Conservation (phyloP, 2,888 invertebrate genomes). For the Machimus rusticus region DNA sequence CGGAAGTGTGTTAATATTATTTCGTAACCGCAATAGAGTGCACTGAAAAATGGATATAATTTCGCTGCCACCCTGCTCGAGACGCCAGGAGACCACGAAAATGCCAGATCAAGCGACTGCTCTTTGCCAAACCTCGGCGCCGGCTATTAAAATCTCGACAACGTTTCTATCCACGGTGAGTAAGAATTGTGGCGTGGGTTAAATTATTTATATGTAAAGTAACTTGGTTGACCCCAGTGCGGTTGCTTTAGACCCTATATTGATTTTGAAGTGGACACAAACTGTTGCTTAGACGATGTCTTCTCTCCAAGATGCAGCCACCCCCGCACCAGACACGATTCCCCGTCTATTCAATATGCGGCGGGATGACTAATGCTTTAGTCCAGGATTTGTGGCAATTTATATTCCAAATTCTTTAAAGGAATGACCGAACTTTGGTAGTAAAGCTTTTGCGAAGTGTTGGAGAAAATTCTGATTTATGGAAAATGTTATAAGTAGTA, state of each 20-base stretch:
- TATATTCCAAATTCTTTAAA: background rate
- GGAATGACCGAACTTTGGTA: background rate
- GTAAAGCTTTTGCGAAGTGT: background rate
- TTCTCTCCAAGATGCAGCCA: background rate
- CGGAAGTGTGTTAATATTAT: conserved; percentile 19
- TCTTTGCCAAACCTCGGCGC: conserved; percentile 47
- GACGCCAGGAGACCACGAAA: conserved; percentile 47
- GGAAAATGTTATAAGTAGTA: background rate
- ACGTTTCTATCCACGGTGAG: conserved; percentile 50
- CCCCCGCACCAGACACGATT: background rate
- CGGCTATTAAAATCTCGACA: conserved; percentile 50
- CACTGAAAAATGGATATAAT: conserved; percentile 49
- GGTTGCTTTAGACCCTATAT: background rate
- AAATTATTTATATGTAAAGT: background rate
- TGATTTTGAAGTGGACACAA: background rate
- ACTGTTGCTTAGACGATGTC: background rate
- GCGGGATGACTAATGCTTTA: background rate
- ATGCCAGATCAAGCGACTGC: conserved; percentile 40
- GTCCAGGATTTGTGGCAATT: background rate
- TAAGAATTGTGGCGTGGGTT: background rate
- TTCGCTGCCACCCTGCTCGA: conserved; percentile 49
- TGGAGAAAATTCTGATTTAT: background rate
- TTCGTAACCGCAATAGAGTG: background rate
- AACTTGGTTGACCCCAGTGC: background rate
- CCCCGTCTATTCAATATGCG: background rate